phyloP scores from a whole-genome alignment of 92 coral and sea anemone genomes.

The Heteractis magnifica region DNA sequence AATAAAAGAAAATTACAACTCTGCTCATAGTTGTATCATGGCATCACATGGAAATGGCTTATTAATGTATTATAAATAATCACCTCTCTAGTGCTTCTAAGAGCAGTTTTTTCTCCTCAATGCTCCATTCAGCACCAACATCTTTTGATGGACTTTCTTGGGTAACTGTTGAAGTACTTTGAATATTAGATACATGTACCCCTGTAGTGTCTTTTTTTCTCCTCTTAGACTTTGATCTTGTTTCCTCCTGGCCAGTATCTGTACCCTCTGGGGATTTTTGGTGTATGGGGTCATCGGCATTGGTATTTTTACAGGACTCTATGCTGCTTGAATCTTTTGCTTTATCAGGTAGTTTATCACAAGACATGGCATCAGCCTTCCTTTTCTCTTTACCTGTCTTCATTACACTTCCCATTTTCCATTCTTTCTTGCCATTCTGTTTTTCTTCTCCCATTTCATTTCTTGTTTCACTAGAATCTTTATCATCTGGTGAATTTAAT shows the following conservation, averaged over 20 bases:
- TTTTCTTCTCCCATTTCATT: background rate
- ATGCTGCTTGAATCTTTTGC: background rate
- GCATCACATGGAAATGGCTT: background rate
- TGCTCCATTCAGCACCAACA: conserved; percentile 13
- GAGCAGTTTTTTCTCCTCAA: conserved; percentile 67
- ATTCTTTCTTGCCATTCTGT: background rate
- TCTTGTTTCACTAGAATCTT: background rate
- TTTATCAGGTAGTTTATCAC: background rate
- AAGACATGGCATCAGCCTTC: background rate
- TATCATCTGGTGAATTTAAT: background rate
- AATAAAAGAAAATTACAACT: too few relatives aligned
- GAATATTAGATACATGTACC: background rate
- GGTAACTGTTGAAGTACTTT: background rate
- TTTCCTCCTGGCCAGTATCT: background rate
- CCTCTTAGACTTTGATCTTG: background rate
- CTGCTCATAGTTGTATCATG: too few relatives aligned
- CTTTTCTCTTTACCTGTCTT: background rate
- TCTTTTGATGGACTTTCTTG: background rate
- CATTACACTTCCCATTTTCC: background rate
- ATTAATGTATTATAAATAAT: background rate
- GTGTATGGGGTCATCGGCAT: background rate
- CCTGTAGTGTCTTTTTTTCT: background rate
- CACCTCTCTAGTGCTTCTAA: conserved; percentile 74
- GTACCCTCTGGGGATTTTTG: background rate
- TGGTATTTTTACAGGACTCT: background rate